Evolutionary conservation across 2,888 invertebrate genomes (phyloP), one percentile per base, ranked within the genome.

Genomic region (Octonoba sinensis): DNA sequence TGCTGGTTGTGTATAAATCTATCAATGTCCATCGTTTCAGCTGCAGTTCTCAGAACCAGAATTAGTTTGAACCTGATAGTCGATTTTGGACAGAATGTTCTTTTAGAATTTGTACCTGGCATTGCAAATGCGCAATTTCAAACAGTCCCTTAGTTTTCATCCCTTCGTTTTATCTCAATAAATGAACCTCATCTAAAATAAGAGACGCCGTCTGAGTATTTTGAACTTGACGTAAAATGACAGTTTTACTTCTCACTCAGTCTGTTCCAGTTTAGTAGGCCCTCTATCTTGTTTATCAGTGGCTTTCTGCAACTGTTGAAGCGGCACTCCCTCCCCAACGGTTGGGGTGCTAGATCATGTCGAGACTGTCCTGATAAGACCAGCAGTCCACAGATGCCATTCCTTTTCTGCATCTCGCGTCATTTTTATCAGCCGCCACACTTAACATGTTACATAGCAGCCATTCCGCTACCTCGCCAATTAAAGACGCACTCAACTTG

Each of bases 211-310:
- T 36, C 36, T 36, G 36, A 36, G 36, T 36, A 36, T 36, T 36
- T 36, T 8, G 36, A 36, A 36, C 36, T 36, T 36, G 36, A 36
- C 36, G 36, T 8, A 36, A 36, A 36, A 36, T 36, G 36, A 36
- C 36, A 36, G 36, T 36, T 36, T n/a, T 36, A 36, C 36, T 36
- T 36, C n/a, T 27, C 24, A 60, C 60, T 27, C 20, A 15, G 18
- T 57, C 18, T 22, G 13, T 60, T 27, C 60, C 27, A 36, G 20
- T 62, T 44, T 44, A 36, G n/a, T 36, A 20, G 8, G 46, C 44
- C 44, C 62, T 62, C 62, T 44, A 62, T 62, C 62, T 62, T 62
- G 62, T 62, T 62, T 62, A 62, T 62, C 44, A 18, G 16, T 60
- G 18, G 16, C 18, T 62, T 36, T 62, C 62, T 62, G 62, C 62